phyloP scores from a whole-genome alignment of 2,113 vertebrate genomes.

The Cheirogaleus medius region DNA sequence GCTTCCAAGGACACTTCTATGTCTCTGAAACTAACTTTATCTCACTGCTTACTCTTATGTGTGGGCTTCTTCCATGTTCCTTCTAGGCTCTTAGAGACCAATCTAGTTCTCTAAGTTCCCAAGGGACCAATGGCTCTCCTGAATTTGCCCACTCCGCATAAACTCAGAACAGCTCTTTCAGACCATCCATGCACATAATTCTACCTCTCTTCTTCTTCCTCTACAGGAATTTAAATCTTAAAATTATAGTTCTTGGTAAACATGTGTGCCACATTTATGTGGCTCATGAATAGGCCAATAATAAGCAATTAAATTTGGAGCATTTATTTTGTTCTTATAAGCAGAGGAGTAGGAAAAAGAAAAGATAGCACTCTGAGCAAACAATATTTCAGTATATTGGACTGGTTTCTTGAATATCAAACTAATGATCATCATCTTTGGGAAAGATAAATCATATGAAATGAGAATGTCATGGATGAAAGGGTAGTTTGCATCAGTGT shows the following conservation, averaged over 20 bases:
- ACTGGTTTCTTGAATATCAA: neutral
- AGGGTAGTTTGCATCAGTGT: neutral
- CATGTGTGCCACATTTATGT: neutral
- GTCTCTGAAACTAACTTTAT: conserved; percentile 8
- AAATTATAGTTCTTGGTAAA: neutral
- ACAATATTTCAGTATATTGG: neutral
- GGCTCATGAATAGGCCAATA: neutral
- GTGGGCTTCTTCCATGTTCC: neutral
- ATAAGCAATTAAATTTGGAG: neutral
- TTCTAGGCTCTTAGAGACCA: neutral
- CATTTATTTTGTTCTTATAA: neutral
- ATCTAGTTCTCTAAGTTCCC: neutral
- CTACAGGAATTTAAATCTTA: neutral
- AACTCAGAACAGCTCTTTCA: neutral
- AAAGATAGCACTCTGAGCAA: neutral
- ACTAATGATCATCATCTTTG: neutral
- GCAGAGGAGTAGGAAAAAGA: neutral
- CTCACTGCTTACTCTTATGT: neutral
- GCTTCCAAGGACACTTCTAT: neutral
- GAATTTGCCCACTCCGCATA: neutral
- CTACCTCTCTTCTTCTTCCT: neutral
- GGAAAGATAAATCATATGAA: neutral
- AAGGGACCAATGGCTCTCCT: neutral
- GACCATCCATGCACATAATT: neutral
- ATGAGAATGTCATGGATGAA: neutral